phyloP scores from a whole-genome alignment of 2,797 vertebrate species.

The Pelobates cultripes region DNA sequence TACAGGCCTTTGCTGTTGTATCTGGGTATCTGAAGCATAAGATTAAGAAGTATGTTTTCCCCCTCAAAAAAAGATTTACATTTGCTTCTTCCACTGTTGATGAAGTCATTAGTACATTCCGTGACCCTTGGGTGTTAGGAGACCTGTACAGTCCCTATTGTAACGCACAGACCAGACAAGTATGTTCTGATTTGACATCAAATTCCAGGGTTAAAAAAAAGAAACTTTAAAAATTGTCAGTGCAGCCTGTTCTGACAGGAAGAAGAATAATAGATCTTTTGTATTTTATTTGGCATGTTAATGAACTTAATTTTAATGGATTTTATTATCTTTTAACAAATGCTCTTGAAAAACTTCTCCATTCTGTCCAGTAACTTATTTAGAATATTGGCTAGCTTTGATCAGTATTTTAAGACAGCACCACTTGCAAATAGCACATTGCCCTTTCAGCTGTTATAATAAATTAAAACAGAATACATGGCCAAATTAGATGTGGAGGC shows the following conservation, averaged over 20 bases:
- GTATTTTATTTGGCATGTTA: constrained; percentile 29
- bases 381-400: neutral
- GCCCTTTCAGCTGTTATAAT: constrained; percentile 22
- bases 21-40: too few species aligned
- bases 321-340: constrained; percentile 39
- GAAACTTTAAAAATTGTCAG: neutral
- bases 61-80: too few species aligned
- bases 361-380: constrained; percentile 8
- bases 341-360: constrained; percentile 29
- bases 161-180: neutral
- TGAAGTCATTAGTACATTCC: too few species aligned
- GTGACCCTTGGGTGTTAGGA: too few species aligned
- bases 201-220: neutral
- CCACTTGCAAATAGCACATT: constrained; percentile 22
- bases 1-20: too few species aligned
- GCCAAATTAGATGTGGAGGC: constrained; percentile 27
- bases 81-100: too few species aligned
- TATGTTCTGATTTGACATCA: neutral
- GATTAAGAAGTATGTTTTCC: too few species aligned
- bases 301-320: constrained; percentile 44
- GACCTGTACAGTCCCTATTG: too few species aligned
- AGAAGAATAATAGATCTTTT: constrained; percentile 10
- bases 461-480: constrained; percentile 32
- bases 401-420: constrained; percentile 24
- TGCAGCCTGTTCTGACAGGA: neutral